Conservation (phyloP, 1,140 invertebrate genomes). For the Formica exsecta region DNA sequence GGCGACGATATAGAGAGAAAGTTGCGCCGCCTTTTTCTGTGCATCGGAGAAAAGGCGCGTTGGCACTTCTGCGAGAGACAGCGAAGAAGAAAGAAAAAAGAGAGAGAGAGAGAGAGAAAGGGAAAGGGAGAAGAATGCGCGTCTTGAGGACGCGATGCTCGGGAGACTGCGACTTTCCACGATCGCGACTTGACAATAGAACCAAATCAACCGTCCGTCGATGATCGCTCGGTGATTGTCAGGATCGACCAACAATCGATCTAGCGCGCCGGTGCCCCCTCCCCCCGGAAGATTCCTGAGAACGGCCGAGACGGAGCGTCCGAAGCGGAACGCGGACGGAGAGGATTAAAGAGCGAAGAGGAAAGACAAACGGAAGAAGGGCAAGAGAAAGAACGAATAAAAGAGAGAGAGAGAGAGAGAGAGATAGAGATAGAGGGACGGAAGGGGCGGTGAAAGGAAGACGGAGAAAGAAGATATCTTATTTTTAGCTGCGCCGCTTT, state of each 20-base stretch:
- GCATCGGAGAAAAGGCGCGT: background rate
- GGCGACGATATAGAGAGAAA: constrained; percentile 46
- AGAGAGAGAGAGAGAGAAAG: constrained; percentile 36
- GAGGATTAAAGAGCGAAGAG: constrained; percentile 2
- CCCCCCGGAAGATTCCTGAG: constrained; percentile 15
- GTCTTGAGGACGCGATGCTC: constrained; percentile 23
- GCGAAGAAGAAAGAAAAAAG: background rate
- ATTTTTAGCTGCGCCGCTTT: constrained; percentile 77
- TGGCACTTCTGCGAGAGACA: no score
- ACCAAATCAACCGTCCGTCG: background rate
- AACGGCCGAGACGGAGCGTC: constrained; percentile 68
- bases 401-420: constrained; percentile 53
- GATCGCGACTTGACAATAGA: constrained; percentile 59
- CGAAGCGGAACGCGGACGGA: constrained; percentile 51
- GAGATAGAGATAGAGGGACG: constrained; percentile 29
- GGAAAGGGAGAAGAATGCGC: constrained; percentile 53
- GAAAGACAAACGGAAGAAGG: constrained; percentile 29
- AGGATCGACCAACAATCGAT: constrained; percentile 61
- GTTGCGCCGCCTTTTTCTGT: background rate
- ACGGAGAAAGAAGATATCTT: constrained; percentile 59
- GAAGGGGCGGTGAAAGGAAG: background rate
- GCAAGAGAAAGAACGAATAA: constrained; percentile 37
- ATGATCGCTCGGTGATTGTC: constrained; percentile 28
- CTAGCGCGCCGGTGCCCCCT: constrained; percentile 35
- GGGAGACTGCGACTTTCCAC: constrained; percentile 54